Evolutionary conservation across 2,113 vertebrate genomes (phyloP), one percentile per base, ranked within the genome.

Genomic region (Phocoena sinus): DNA sequence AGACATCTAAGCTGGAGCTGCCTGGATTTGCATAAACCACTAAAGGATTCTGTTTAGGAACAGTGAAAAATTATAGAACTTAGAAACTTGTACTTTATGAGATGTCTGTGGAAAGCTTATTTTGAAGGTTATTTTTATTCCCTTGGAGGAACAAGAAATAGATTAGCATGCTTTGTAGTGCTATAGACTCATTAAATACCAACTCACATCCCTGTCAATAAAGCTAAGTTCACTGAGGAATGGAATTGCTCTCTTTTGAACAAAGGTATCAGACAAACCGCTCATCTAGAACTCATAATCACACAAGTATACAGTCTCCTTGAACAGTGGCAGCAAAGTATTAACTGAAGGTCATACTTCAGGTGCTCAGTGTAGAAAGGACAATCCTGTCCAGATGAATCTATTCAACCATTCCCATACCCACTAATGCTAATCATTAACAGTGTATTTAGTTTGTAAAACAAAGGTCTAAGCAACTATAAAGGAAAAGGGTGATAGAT

Each of bases 41-140:
- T 88, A 33, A 81, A 62, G 56, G 41, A 74, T 79, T 95, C 56
- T 91, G 65, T 82, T 96, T 70, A 50, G 67, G 44, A 94, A 70
- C n/a, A 36, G 41, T 63, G 70, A 70, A 83, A 87, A 76, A 50
- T 36, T 94, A 5, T 26, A 89, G 71, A 73, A 74, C 53, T 73
- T 70, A 58, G 77, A 89, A 80, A 63, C 73, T 93, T 96, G 56
- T 15, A n/a, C 94, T 89, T 93, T 91, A 67, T 91, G 85, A 83
- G 77, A 67, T 88, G 60, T 36, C 67, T 70, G 8, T 60, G 60
- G 33, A 80, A 84, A 94, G 84, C 70, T 95, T 80, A 60, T 83
- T 88, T 76, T 70, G 63, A 82, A 96, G 41, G 28, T 88, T 85
- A 38, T 88, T 89, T 94, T 93, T 84, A 71, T 90, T 91, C 85